A percentile compares a stretch with the other conserved stretches of the same genome.
These are phyloP conservation scores for Chymomyza caudatula DNA, from an alignment of 2,888 invertebrate species.

Conservation along the genomic window DNA sequence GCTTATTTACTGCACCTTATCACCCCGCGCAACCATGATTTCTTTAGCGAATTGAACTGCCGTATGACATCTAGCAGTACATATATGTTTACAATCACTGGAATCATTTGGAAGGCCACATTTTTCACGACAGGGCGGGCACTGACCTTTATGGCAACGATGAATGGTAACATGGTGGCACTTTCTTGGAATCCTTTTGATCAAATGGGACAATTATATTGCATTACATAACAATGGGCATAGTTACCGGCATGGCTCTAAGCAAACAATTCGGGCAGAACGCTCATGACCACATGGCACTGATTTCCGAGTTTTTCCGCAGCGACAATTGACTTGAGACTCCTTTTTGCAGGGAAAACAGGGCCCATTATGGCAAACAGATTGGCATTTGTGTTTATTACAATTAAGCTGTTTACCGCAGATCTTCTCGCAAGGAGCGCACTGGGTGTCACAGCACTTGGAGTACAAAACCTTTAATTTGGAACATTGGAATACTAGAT, in stretches of 20 bases:
- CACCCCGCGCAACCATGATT: background rate
- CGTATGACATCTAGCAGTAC: conserved; percentile 87
- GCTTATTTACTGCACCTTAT: background rate
- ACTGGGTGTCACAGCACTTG: conserved; percentile 92
- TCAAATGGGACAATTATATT: background rate
- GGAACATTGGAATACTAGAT: background rate
- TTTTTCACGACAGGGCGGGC: conserved; percentile 88
- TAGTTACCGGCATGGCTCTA: conserved; percentile 82
- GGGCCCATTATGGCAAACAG: conserved; percentile 87
- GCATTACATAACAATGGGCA: background rate
- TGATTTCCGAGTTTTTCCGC: conserved; percentile 86
- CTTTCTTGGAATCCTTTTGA: conserved; percentile 83
- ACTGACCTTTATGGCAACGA: conserved; percentile 89
- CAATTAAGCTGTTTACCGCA: conserved; percentile 91
- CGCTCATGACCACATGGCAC: conserved; percentile 93
- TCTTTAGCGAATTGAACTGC: conserved; percentile 81
- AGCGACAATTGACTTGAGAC: conserved; percentile 84
- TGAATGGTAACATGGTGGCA: conserved; percentile 92
- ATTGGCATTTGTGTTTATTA: conserved; percentile 90
- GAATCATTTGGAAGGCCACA: conserved; percentile 81
- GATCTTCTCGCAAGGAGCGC: conserved; percentile 89
- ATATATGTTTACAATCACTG: conserved; percentile 80
- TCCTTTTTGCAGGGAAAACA: conserved; percentile 87
- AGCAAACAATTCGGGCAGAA: conserved; percentile 87
- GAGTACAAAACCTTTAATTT: background rate